Base-by-base conservation (phyloP, 2,888 invertebrate species). In the Pollenia griseotomentosa region DNA sequence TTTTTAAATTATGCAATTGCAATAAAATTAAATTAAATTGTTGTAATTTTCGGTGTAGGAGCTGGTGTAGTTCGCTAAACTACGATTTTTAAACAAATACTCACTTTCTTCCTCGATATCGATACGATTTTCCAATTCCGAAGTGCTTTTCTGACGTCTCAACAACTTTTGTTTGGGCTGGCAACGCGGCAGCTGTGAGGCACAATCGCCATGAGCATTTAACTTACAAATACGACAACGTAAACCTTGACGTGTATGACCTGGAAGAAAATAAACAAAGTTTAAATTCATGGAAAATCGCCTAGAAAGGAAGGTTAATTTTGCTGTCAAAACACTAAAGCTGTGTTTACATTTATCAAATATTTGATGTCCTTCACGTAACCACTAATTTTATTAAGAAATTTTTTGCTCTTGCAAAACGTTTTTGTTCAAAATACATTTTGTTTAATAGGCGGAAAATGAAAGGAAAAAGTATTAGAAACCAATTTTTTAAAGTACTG, bases 151-250 rank as follows among this genome's bases (percentile, higher is more conserved):
- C 94, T 98, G 98, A 74, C 98, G 94, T 88, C 98, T 95, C 85
- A 98, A 94, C 78, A 98, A 95, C 77, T 96, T 95, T 40, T 97
- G 96, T 93, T 97, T 97, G 16, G 97, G 96, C 92, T 98, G 97
- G 92, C 98, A 98, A 92, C 96, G 96, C 85, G 96, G 96, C 19
- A 96, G 96, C 90, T 96, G 96, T 12, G 97, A 96, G 94, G 97
- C 96, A 94, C 98, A 98, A 93, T 98, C 98, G 63, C 96, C 95
- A 94, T 98, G 98, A 78, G 97, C 96, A 94, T 98, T 98, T 94
- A 97, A 96, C 94, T 98, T 98, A 94, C 98, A 98, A 88, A 97
- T 95, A 80, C 97, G 95, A 93, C 98, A 98, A 88, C 97, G 96
- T 80, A 98, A 94, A 16, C 98, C 98, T 94, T 98, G 98, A 66